Evolutionary conservation across 2,797 vertebrate species (phyloP), one percentile per base, ranked within the genome.

Genomic region (Dendrocincla fuliginosa): DNA sequence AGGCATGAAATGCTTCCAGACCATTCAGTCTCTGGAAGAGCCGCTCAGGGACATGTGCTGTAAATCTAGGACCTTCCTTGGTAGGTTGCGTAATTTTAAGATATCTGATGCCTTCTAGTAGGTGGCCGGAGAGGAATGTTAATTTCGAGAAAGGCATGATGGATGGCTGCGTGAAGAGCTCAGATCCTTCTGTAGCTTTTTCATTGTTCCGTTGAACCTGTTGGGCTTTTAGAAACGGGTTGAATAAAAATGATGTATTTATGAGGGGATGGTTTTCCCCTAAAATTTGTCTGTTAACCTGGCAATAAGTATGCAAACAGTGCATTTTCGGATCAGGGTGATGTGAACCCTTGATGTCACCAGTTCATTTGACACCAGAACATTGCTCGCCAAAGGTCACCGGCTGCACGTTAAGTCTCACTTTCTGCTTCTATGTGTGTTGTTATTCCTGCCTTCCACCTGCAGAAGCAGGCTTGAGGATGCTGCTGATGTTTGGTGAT

Each of bases 21-120:
- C 71, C 2, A 0, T 35, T 87, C 32, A 16, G 70, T 23, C 19
- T 61, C 69, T 86, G 46, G 16, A 64, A 60, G 23, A 84, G 39
- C 46, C 5, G 7, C 59, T 47, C 20, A 22, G 56, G 39, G 52
- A 63, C 2, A 1, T 16, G 52, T 3, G 60, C 80, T 77, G 25
- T 83, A 91, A 90, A 56, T 71, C 81, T 52, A 68, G 75, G 84
- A 44, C 53, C 53, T 87, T 42, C 53, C 77, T 92, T 71, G 46
- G n/a, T 79, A 73, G 37, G 16, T 49, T 89, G 64, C 0, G 0
- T 94, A 79, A 84, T 83, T 87, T 56, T 61, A 70, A 75, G 91
- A 46, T 74, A 74, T 16, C 55, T 61, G 81, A 92, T 90, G 52
- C 84, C 77, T 70, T 84, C 71, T 71, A 42, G 23, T 71, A 81